A percentile compares a stretch with the other conserved stretches of the same genome.
These are phyloP conservation scores for Esox masquinongy DNA, from an alignment of 2,797 vertebrate species.

Conservation along the genomic window DNA sequence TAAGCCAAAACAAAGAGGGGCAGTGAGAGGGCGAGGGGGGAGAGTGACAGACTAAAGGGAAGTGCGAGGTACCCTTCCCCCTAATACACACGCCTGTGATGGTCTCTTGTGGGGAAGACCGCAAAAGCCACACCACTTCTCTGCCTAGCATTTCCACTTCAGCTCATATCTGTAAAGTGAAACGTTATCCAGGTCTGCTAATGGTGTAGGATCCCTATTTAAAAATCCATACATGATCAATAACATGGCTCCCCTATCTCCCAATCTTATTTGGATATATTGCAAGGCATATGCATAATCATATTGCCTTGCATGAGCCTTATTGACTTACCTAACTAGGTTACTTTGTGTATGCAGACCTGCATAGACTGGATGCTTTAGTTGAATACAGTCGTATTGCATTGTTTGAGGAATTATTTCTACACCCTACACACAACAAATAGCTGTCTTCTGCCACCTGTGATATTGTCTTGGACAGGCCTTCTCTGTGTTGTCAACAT, in stretches of 20 bases:
- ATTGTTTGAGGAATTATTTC: not conserved
- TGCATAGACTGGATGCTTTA: not conserved
- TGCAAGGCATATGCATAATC: constrained; percentile 36
- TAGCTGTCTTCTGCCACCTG: not conserved
- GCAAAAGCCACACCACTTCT: constrained; percentile 64
- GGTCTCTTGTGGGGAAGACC: constrained; percentile 59
- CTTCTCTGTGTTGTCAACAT: constrained; percentile 48
- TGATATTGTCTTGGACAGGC: constrained; percentile 17
- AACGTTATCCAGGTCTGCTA: constrained; percentile 76
- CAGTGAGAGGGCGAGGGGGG: constrained; percentile 58
- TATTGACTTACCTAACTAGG: constrained; percentile 62
- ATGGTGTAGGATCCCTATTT: constrained; percentile 77
- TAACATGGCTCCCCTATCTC: constrained; percentile 71
- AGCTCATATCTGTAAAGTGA: constrained; percentile 76
- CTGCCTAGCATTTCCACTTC: constrained; percentile 62
- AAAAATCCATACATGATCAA: constrained; percentile 82
- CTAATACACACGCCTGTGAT: constrained; percentile 26
- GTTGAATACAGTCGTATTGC: constrained; percentile 2
- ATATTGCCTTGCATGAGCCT: constrained; percentile 41
- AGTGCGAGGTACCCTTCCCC: constrained; percentile 44
- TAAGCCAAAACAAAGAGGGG: constrained; percentile 79
- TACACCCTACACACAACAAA: not conserved
- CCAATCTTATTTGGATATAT: constrained; percentile 64
- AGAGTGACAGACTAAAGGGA: constrained; percentile 43
- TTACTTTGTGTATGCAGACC: constrained; percentile 41